Percentiles rank a stretch among this genome's conserved stretches.
Evolutionary conservation across 2,888 invertebrate species (phyloP).

Genomic region (Tolmerus cingulatus): DNA sequence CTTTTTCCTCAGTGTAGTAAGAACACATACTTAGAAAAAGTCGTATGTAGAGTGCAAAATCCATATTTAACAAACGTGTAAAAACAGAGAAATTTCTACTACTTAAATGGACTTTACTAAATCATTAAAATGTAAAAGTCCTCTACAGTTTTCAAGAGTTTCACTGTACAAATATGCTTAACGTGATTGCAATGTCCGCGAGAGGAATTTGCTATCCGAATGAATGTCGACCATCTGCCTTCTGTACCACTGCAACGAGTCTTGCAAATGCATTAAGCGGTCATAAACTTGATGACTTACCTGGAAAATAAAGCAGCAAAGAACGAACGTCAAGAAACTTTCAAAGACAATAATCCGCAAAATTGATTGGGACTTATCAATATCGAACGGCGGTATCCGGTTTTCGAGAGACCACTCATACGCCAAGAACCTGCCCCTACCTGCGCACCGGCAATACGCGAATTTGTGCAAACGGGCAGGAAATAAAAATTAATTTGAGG

Average conservation of each 20-base stretch:
- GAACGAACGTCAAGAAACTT: conserved; percentile 18
- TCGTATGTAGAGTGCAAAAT: too few species aligned
- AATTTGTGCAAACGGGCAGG: background rate
- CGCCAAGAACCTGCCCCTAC: background rate
- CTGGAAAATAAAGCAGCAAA: conserved; percentile 17
- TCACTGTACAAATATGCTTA: background rate
- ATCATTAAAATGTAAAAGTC: background rate
- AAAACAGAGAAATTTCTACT: background rate
- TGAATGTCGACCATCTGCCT: background rate
- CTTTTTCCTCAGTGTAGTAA: too few species aligned
- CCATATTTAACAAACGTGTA: too few species aligned
- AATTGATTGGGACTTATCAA: conserved; percentile 46
- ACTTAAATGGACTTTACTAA: background rate
- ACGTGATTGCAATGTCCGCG: background rate
- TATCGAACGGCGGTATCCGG: conserved; percentile 39
- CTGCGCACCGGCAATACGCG: background rate
- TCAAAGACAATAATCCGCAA: conserved; percentile 37
- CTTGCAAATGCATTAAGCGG: background rate
- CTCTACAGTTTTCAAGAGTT: background rate
- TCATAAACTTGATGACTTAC: conserved; percentile 29
- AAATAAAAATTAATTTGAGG: conserved; percentile 2
- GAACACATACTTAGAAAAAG: too few species aligned
- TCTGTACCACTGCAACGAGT: background rate
- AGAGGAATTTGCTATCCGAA: background rate
- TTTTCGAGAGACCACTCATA: conserved; percentile 25